Conservation (phyloP, 2,797 vertebrate species). For the Rallus crepitans region DNA sequence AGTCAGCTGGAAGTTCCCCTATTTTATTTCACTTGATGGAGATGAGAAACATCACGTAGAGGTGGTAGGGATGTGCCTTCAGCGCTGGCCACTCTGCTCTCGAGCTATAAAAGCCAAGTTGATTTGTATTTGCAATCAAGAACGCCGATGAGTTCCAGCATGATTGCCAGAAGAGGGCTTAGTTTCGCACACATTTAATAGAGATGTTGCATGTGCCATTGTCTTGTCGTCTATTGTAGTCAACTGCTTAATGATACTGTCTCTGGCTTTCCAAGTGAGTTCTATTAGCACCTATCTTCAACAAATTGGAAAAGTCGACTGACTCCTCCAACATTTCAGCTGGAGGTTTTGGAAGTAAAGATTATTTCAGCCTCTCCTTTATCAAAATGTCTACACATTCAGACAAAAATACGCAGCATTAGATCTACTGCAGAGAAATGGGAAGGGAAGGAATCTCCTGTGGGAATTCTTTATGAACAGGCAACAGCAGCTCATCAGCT, state of each 20-base stretch:
- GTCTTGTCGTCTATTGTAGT: background rate
- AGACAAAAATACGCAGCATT: background rate
- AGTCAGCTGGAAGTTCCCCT: background rate
- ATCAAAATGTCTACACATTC: background rate
- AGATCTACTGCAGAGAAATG: background rate
- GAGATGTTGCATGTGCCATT: background rate
- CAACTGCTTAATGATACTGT: background rate
- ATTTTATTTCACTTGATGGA: background rate
- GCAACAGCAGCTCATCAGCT: background rate
- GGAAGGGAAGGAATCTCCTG: background rate
- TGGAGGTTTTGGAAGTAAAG: background rate
- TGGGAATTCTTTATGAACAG: constrained; percentile 12
- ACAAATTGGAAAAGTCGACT: background rate
- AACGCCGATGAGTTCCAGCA: background rate
- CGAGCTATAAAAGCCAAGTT: background rate
- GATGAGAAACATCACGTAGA: background rate
- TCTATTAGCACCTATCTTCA: background rate
- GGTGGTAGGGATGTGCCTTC: background rate
- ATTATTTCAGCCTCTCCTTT: background rate
- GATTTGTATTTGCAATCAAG: background rate
- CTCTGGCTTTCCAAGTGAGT: background rate
- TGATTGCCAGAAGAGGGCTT: background rate
- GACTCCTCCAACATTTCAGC: background rate
- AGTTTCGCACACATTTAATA: background rate
- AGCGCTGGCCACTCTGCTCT: background rate